Conservation (phyloP, 2,113 vertebrate genomes). For the Pedionomus torquatus region DNA sequence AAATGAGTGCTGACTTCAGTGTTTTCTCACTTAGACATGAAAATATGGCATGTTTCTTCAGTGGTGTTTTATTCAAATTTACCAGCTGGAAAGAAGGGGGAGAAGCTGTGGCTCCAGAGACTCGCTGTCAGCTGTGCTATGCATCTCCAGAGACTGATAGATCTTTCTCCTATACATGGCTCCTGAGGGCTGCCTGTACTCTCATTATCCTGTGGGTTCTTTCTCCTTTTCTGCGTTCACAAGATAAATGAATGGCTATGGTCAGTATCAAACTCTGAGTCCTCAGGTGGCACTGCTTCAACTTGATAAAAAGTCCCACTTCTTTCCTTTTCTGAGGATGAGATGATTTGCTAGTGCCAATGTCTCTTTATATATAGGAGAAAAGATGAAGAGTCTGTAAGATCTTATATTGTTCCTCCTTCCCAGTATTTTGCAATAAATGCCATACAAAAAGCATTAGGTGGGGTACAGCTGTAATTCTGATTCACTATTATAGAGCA, state of each 20-base stretch:
- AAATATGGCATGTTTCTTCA: conserved; percentile 17
- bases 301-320: neutral
- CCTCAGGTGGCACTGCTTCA: neutral
- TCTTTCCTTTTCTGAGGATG: neutral
- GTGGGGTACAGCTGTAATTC: neutral
- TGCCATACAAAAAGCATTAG: neutral
- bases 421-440: neutral
- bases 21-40: neutral
- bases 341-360: neutral
- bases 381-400: neutral
- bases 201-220: neutral
- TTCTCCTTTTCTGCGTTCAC: neutral
- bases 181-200: neutral
- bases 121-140: neutral
- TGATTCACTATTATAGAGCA: neutral
- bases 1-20: conserved; percentile 23
- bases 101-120: neutral
- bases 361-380: neutral
- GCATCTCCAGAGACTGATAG: neutral
- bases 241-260: neutral
- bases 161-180: neutral
- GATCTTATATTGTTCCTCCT: neutral
- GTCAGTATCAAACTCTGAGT: neutral
- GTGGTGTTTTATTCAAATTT: conserved; percentile 13
- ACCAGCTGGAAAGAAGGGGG: neutral